These are phyloP conservation scores for Embidobia sp. DNA, from an alignment of 2,888 invertebrate genomes.

Conservation along the genomic window DNA sequence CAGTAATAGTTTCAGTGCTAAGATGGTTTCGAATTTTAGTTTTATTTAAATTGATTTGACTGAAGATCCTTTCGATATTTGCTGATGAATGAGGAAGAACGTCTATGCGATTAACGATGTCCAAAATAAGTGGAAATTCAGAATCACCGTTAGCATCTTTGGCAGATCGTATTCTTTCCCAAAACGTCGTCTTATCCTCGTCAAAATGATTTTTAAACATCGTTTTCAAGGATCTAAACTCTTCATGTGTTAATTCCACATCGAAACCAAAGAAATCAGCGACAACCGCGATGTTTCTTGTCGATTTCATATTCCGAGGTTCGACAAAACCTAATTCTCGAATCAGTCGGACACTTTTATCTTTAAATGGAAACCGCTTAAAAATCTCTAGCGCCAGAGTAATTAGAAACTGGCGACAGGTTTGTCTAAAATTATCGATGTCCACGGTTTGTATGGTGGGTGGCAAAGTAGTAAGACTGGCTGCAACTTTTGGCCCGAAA, in stretches of 20 bases:
- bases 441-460: too few relatives aligned
- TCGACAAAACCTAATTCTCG: conserved; percentile 33
- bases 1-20: too few relatives aligned
- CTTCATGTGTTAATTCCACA: conserved; percentile 25
- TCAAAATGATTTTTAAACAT: conserved; percentile 5
- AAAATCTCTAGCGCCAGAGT: too few relatives aligned
- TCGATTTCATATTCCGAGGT: neutral
- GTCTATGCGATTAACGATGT: conserved; percentile 9
- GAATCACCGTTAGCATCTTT: neutral
- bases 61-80: too few relatives aligned
- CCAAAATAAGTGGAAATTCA: conserved; percentile 4
- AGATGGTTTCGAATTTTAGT: too few relatives aligned
- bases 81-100: conserved; percentile 21
- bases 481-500: neutral
- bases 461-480: too few relatives aligned
- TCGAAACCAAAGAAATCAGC: conserved; percentile 41
- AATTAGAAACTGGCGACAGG: too few relatives aligned
- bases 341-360: too few relatives aligned
- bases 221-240: conserved; percentile 31
- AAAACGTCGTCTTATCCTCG: neutral
- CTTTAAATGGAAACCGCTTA: too few relatives aligned
- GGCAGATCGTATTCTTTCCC: neutral
- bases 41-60: too few relatives aligned
- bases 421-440: too few relatives aligned
- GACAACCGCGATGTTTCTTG: conserved; percentile 17